Evolutionary conservation across 35 echinoderm and acorn worm species (phyloP).

Genomic region (Anneissia japonica): DNA sequence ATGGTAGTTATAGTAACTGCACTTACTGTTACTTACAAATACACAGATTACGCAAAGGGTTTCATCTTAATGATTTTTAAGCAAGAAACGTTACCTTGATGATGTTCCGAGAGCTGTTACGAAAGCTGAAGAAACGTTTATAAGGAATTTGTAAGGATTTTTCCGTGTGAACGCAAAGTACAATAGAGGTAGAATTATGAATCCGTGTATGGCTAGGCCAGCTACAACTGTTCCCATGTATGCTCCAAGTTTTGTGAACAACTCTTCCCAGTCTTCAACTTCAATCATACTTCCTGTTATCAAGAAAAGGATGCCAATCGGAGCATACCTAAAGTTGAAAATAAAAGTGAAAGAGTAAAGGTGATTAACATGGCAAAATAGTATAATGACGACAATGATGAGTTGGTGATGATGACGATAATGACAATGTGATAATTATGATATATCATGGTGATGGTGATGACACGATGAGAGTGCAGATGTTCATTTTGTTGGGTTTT

Average conservation of each 20-base stretch:
- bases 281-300: constrained; percentile 73
- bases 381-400: too few species aligned
- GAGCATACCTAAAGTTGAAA: constrained; percentile 68
- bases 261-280: constrained; percentile 67
- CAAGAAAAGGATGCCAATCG: constrained; percentile 96
- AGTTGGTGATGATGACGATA: too few species aligned
- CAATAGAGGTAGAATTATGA: constrained; percentile 61
- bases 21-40: too few species aligned
- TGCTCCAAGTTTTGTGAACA: constrained; percentile 60
- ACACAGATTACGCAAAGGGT: too few species aligned
- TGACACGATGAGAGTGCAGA: too few species aligned
- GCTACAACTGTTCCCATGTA: constrained; percentile 81
- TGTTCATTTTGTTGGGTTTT: too few species aligned
- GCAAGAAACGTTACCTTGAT: constrained; percentile 82
- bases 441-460: too few species aligned
- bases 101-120: constrained; percentile 92
- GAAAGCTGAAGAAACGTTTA: constrained; percentile 60
- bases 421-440: too few species aligned
- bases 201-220: constrained; percentile 77
- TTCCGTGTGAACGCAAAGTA: constrained; percentile 62
- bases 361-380: too few species aligned
- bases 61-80: too few species aligned
- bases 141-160: constrained; percentile 64
- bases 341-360: too few species aligned
- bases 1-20: too few species aligned